Conservation (phyloP, 2,797 vertebrate species). For the Neosilurus mollespiculum region DNA sequence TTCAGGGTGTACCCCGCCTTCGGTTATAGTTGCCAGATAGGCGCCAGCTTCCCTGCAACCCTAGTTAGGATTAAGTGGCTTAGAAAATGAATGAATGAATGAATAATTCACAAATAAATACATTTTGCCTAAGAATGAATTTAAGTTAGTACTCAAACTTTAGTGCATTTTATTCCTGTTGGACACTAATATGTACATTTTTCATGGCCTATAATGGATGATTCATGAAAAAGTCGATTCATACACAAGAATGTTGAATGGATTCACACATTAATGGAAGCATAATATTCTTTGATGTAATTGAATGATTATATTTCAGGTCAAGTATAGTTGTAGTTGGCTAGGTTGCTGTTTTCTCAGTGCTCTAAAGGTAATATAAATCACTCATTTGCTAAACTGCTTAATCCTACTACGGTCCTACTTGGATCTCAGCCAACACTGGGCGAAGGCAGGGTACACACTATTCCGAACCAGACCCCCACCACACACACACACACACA, state of each 20-base stretch:
- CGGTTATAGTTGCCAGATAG: too few relatives aligned
- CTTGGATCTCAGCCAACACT: too few relatives aligned
- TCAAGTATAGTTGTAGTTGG: not conserved
- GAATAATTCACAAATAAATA: not conserved
- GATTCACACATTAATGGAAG: not conserved
- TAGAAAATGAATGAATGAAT: too few relatives aligned
- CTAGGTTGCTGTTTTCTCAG: not conserved
- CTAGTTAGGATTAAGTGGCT: too few relatives aligned
- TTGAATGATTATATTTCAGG: not conserved
- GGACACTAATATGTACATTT: not conserved
- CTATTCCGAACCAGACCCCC: too few relatives aligned
- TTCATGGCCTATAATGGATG: not conserved
- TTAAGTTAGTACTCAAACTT: not conserved
- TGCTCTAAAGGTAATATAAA: not conserved
- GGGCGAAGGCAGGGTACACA: too few relatives aligned
- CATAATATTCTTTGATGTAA: not conserved
- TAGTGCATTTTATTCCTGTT: not conserved
- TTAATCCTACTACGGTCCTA: too few relatives aligned
- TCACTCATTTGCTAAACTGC: too few relatives aligned
- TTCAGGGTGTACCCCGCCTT: too few relatives aligned
- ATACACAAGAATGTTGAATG: not conserved
- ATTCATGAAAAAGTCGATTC: not conserved
- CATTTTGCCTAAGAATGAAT: not conserved
- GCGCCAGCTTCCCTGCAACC: too few relatives aligned
- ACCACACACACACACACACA: too few relatives aligned